phyloP scores from a whole-genome alignment of 1,140 invertebrate species.

The Leptinotarsa defecta region DNA sequence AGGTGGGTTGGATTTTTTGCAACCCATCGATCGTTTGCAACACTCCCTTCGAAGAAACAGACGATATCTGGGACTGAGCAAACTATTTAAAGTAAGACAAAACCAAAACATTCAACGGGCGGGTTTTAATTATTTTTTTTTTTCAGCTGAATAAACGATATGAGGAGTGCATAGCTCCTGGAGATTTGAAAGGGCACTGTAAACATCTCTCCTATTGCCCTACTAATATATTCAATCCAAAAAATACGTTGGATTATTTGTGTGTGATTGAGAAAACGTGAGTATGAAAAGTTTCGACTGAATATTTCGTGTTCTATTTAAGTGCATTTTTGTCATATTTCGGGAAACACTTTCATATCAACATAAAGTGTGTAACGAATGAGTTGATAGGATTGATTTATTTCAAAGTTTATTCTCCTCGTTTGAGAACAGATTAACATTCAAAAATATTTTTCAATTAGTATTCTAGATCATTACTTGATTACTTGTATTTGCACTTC shows the following conservation, averaged over 20 bases:
- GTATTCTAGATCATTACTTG: no score
- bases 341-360: no score
- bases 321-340: not conserved
- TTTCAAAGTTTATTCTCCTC: no score
- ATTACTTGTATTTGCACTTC: no score
- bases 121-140: not conserved
- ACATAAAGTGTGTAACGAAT: no score
- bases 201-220: slow-evolving; percentile 67
- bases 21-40: not conserved
- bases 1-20: no score
- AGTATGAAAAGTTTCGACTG: slow-evolving; percentile 40
- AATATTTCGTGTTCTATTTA: not conserved
- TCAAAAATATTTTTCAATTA: no score
- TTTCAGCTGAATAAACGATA: slow-evolving; percentile 58
- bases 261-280: slow-evolving; percentile 70
- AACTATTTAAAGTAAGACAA: slow-evolving; percentile 47
- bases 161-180: slow-evolving; percentile 65
- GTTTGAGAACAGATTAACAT: no score
- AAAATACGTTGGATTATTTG: slow-evolving; percentile 66
- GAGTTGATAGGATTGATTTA: no score
- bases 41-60: slow-evolving; percentile 40
- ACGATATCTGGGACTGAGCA: slow-evolving; percentile 47
- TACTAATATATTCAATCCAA: slow-evolving; percentile 62
- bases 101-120: not conserved
- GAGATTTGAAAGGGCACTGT: slow-evolving; percentile 66